A percentile compares a stretch with the other conserved stretches of the same genome.
Evolutionary conservation across 1,140 invertebrate species (phyloP).

Genomic region (Pentalonia nigronervosa): DNA sequence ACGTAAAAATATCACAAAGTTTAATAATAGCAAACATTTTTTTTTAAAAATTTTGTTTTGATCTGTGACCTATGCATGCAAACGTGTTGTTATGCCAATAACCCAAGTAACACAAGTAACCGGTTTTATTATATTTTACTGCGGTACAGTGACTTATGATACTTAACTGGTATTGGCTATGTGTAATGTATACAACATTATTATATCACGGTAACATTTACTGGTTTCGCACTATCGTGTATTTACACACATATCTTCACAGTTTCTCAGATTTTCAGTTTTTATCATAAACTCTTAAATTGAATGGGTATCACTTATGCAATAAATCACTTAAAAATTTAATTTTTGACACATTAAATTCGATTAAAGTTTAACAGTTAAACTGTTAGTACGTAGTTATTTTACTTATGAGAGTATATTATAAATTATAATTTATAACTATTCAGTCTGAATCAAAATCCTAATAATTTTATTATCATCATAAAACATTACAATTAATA

Average conservation of each 20-base stretch:
- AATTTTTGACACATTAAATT: neutral
- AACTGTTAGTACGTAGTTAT: neutral
- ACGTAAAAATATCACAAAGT: neutral
- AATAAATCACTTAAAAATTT: neutral
- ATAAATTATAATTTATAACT: neutral
- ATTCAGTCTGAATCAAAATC: neutral
- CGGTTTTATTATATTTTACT: conserved; percentile 10
- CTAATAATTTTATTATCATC: neutral
- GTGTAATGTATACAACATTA: neutral
- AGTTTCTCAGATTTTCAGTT: neutral
- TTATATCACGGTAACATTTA: neutral
- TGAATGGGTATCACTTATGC: neutral
- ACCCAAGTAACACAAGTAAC: conserved; percentile 1
- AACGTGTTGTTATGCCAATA: conserved; percentile 35
- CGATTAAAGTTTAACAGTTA: neutral
- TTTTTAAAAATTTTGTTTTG: neutral
- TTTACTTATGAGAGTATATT: neutral
- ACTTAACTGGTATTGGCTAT: neutral
- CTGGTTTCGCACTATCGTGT: neutral
- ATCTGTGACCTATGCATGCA: neutral
- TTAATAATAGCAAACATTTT: neutral
- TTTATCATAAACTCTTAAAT: neutral
- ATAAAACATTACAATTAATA: neutral
- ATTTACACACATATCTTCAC: neutral
- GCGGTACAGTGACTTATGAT: neutral